A percentile compares a stretch with the other conserved stretches of the same genome.
These are phyloP conservation scores for Bacillus rossius DNA, from an alignment of 1,140 invertebrate species.

Conservation along the genomic window DNA sequence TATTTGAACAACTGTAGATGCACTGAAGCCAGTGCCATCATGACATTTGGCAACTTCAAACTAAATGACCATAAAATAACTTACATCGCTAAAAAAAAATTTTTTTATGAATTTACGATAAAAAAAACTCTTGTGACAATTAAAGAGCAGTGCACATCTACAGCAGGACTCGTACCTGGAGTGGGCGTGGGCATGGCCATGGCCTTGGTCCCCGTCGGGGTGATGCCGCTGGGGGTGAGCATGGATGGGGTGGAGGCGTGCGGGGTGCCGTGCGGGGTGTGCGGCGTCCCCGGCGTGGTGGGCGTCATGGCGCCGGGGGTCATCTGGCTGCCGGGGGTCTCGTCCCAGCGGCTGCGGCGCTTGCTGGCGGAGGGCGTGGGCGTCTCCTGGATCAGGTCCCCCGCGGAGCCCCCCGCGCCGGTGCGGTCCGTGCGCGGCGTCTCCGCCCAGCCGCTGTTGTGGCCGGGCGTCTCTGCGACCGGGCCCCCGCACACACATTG, in stretches of 20 bases:
- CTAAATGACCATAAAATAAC: no score
- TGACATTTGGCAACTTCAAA: no score
- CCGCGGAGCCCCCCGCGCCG: constrained; percentile 57
- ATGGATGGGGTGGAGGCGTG: constrained; percentile 51
- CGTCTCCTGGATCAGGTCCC: constrained; percentile 75
- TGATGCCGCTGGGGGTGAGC: constrained; percentile 71
- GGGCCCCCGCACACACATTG: constrained; percentile 14
- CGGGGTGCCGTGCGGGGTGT: constrained; percentile 61
- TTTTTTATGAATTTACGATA: no score
- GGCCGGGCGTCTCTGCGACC: constrained; percentile 81
- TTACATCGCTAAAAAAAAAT: no score
- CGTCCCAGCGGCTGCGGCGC: constrained; percentile 92
- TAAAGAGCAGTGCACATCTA: no score
- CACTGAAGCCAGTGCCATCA: no score
- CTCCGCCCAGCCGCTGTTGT: constrained; percentile 94
- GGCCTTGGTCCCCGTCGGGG: constrained; percentile 93
- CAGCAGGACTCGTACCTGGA: constrained; percentile 63
- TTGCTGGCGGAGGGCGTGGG: constrained; percentile 92
- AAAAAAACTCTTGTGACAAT: no score
- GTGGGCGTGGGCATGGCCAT: constrained; percentile 98
- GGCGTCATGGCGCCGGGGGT: constrained; percentile 48
- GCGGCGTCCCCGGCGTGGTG: constrained; percentile 54
- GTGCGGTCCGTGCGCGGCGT: constrained; percentile 89
- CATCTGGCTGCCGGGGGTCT: constrained; percentile 76
- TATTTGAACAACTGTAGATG: no score